These are phyloP conservation scores for Myiotriccus ornatus DNA, from an alignment of 2,797 vertebrate genomes.

Conservation along the genomic window DNA sequence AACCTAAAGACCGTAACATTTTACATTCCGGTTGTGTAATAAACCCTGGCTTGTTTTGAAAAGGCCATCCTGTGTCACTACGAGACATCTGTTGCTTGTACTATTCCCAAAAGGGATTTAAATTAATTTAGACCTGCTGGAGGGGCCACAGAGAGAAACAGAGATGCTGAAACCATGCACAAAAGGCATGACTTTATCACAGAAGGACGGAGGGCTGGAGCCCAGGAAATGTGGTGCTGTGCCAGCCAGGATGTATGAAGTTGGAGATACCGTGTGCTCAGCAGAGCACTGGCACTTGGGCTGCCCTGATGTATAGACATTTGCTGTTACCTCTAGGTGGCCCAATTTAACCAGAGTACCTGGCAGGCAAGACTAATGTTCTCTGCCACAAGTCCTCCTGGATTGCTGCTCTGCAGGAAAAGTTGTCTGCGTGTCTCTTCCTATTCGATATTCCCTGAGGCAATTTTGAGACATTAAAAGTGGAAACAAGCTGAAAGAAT, in stretches of 20 bases:
- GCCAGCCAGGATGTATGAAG: background rate
- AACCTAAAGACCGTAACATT: conserved; percentile 52
- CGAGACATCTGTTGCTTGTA: background rate
- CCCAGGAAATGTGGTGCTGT: background rate
- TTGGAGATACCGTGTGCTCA: background rate
- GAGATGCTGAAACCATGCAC: background rate
- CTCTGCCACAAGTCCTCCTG: background rate
- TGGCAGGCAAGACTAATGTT: background rate
- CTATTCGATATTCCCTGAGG: background rate
- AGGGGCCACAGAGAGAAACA: background rate
- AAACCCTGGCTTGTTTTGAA: conserved; percentile 54
- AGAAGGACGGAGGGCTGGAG: background rate
- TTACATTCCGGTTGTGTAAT: conserved; percentile 54
- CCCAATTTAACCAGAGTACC: conserved; percentile 59
- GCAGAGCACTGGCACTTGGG: background rate
- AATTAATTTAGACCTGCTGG: conserved; percentile 23
- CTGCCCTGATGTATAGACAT: background rate
- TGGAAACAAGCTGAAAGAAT: background rate
- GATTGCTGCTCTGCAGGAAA: background rate
- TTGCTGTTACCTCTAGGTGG: conserved; percentile 64
- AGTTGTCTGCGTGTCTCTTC: background rate
- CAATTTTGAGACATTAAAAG: background rate
- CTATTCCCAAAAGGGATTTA: conserved; percentile 13
- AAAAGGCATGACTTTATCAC: background rate
- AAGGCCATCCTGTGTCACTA: conserved; percentile 41